These are phyloP conservation scores for Heliconius erato DNA, from an alignment of 2,888 invertebrate genomes.

Conservation along the genomic window DNA sequence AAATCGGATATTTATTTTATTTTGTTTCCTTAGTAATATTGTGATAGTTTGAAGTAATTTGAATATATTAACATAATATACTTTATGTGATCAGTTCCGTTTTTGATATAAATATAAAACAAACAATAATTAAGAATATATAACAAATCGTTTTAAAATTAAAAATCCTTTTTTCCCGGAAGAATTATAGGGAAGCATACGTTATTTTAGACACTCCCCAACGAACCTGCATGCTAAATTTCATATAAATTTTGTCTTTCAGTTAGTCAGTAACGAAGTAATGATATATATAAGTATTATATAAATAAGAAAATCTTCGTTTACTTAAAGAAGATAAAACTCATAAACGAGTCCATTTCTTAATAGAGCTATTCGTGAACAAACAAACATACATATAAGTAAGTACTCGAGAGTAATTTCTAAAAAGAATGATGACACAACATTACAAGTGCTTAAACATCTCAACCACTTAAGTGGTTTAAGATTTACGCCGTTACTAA, in stretches of 20 bases:
- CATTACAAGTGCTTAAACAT: slow-evolving; percentile 10
- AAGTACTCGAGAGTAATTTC: slow-evolving; percentile 15
- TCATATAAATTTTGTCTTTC: too few species aligned
- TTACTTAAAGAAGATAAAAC: background rate
- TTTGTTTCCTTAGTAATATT: too few species aligned
- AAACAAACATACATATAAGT: slow-evolving; percentile 9
- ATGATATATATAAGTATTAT: too few species aligned
- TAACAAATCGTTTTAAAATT: too few species aligned
- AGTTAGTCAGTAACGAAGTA: too few species aligned
- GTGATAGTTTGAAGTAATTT: background rate
- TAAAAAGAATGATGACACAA: slow-evolving; percentile 29
- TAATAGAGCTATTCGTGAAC: slow-evolving; percentile 15
- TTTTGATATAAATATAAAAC: background rate
- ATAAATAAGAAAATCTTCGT: background rate
- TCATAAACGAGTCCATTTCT: slow-evolving; percentile 16
- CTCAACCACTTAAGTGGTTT: slow-evolving; percentile 26
- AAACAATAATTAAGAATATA: background rate
- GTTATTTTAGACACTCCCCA: too few species aligned
- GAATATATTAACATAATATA: background rate
- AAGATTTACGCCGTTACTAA: slow-evolving; percentile 25
- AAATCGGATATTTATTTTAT: too few species aligned
- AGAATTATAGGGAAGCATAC: too few species aligned
- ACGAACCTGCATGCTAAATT: too few species aligned
- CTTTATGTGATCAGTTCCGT: background rate
- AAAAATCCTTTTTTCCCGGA: too few species aligned